phyloP scores from a whole-genome alignment of 1,140 invertebrate species.

The Eufriesea mexicana region DNA sequence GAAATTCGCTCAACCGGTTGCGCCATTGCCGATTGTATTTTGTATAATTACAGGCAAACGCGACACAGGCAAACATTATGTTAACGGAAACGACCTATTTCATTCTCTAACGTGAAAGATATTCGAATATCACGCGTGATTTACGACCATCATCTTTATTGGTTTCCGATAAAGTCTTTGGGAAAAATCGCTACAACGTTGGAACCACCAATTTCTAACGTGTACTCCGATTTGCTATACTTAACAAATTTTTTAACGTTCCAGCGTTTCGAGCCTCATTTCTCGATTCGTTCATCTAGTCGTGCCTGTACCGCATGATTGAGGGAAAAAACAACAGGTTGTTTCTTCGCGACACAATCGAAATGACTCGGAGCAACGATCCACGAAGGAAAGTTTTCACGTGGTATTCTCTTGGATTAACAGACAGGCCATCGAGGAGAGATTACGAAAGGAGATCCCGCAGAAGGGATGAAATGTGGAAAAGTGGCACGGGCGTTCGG shows the following conservation, averaged over 20 bases:
- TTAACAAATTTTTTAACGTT: too few species aligned
- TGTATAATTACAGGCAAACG: not conserved
- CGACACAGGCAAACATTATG: not conserved
- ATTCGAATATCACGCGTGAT: not conserved
- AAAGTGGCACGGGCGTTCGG: not conserved
- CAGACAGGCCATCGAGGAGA: not conserved
- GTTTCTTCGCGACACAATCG: not conserved
- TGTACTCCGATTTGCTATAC: too few species aligned
- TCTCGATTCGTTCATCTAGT: too few species aligned
- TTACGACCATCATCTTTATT: not conserved
- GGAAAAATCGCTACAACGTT: too few species aligned
- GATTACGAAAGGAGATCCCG: conserved; percentile 16
- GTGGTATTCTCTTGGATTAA: conserved; percentile 3
- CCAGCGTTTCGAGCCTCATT: too few species aligned
- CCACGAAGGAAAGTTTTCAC: not conserved
- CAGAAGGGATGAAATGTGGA: conserved; percentile 25
- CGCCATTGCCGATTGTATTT: not conserved
- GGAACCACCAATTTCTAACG: too few species aligned
- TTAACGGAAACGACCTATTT: conserved; percentile 13
- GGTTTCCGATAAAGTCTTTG: too few species aligned
- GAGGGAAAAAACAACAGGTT: not conserved
- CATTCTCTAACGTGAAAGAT: not conserved
- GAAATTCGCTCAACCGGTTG: not conserved
- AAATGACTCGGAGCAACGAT: not conserved
- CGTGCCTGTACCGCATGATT: not conserved